phyloP scores from a whole-genome alignment of 2,888 invertebrate species.

The Lomographa bimaculata region DNA sequence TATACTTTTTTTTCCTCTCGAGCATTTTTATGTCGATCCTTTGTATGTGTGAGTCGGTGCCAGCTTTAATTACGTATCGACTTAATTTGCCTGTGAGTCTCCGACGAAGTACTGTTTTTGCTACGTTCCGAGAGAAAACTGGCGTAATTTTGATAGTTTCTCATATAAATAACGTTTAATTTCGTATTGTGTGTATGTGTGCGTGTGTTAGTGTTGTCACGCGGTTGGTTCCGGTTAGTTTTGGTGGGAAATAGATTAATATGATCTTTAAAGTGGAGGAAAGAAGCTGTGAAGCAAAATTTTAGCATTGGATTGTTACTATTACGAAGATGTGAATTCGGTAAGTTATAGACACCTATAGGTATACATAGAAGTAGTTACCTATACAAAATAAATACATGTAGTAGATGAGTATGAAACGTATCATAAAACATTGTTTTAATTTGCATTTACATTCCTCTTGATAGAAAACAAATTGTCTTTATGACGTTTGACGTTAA shows the following conservation, averaged over 20 bases:
- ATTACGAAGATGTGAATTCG: conserved; percentile 36
- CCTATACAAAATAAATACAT: too few species aligned
- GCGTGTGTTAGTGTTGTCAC: conserved; percentile 24
- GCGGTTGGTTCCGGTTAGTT: conserved; percentile 37
- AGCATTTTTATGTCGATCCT: conserved; percentile 81
- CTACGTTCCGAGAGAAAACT: conserved; percentile 37
- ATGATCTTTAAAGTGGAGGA: conserved; percentile 15
- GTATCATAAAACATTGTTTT: too few species aligned
- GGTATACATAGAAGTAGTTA: neutral
- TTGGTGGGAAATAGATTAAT: conserved; percentile 56
- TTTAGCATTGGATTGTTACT: conserved; percentile 33
- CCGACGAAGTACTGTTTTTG: conserved; percentile 44
- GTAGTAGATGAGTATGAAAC: too few species aligned
- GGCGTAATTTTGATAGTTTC: conserved; percentile 35
- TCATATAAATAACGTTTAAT: conserved; percentile 29
- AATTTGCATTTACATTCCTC: too few species aligned
- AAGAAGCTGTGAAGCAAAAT: conserved; percentile 23
- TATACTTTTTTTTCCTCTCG: conserved; percentile 81
- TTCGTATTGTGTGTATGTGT: conserved; percentile 28
- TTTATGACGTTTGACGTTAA: neutral
- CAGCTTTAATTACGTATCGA: conserved; percentile 83
- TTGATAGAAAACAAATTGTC: too few species aligned
- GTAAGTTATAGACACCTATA: conserved; percentile 19
- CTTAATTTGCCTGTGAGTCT: conserved; percentile 78
- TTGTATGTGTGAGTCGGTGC: conserved; percentile 78